Base-by-base conservation (phyloP, 2,888 invertebrate species). In the Andrena praecox region DNA sequence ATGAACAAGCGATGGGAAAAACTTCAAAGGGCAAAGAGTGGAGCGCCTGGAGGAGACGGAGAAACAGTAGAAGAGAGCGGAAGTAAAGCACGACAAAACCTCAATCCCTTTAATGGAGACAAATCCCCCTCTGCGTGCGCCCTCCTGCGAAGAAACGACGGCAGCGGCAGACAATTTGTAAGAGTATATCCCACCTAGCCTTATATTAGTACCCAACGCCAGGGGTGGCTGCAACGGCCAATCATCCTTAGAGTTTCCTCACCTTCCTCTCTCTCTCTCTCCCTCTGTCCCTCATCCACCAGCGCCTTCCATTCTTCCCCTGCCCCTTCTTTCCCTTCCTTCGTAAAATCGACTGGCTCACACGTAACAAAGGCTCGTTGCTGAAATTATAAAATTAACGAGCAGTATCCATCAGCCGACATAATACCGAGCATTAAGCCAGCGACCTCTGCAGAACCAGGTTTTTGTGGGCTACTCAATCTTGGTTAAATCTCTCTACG, bases 21-120 rank as follows among this genome's bases (percentile, higher is more conserved):
- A 77, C 71, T 77, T 80, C 75, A 81, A 80, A 79, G 81, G 70
- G 68, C 75, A 75, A 27, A 81, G 69, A 68, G 80, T 72, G 76
- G 50, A 66, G 72, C 60, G 77, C 59, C 60, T 48, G 42, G 52
- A 42, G 31, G 48, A 67, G 71, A 77, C 50, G 72, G 77, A 77
- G 71, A 74, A 60, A 83, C 78, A 76, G 77, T 68, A 71, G 71
- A 74, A 80, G 82, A 82, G 90, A 91, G 91, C 91, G 89, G 90
- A 89, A 89, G 90, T 90, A 89, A 89, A 92, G 89, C 90, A 90
- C 91, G 93, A 93, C 92, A 93, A 93, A 93, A 93, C 92, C 93
- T 92, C 92, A 92, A 93, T 93, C 93, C 92, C 92, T 93, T 93
- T 93, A 93, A 93, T 93, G 92, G 93, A 92, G 92, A 93, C 92